Percentiles rank a stretch among this genome's conserved stretches.
phyloP scores from a whole-genome alignment of 2,113 vertebrate genomes.

The Tenrec ecaudatus region DNA sequence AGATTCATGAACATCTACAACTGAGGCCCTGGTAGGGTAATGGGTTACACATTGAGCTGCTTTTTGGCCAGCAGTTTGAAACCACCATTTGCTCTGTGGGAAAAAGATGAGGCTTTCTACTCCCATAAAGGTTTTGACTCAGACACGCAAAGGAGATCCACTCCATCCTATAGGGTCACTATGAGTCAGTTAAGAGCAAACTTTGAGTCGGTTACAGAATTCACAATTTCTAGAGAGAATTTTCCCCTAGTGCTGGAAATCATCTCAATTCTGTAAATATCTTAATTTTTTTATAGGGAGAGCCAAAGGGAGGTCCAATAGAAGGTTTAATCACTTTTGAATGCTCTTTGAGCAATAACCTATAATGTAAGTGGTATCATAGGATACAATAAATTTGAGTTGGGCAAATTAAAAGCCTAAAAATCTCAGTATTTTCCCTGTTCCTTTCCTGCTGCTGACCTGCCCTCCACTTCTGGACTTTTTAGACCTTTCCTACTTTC shows the following conservation, averaged over 20 bases:
- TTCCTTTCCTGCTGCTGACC: slow-evolving; percentile 33
- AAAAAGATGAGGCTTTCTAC: too few species aligned
- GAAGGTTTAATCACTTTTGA: slow-evolving; percentile 58
- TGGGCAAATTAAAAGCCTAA: slow-evolving; percentile 38
- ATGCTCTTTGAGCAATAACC: slow-evolving; percentile 31
- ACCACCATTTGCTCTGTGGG: too few species aligned
- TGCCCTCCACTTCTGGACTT: slow-evolving; percentile 40
- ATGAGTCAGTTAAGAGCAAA: too few species aligned
- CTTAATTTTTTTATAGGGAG: slow-evolving; percentile 47
- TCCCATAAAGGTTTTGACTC: too few species aligned
- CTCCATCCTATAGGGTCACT: too few species aligned
- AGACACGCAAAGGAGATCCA: too few species aligned
- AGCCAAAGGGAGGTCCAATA: slow-evolving; percentile 53
- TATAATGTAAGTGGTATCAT: slow-evolving; percentile 8
- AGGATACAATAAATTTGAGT: neutral
- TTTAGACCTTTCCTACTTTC: slow-evolving; percentile 19
- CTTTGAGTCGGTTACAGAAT: neutral
- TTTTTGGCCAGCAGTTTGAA: too few species aligned
- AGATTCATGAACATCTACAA: neutral
- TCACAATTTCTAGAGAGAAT: neutral
- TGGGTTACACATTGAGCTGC: too few species aligned
- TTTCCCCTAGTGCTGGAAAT: slow-evolving; percentile 44
- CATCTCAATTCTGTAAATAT: slow-evolving; percentile 40
- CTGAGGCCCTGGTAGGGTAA: too few species aligned
- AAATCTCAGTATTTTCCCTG: slow-evolving; percentile 15